Evolutionary conservation across 2,888 invertebrate species (phyloP).

Genomic region (Volucella zonaria): DNA sequence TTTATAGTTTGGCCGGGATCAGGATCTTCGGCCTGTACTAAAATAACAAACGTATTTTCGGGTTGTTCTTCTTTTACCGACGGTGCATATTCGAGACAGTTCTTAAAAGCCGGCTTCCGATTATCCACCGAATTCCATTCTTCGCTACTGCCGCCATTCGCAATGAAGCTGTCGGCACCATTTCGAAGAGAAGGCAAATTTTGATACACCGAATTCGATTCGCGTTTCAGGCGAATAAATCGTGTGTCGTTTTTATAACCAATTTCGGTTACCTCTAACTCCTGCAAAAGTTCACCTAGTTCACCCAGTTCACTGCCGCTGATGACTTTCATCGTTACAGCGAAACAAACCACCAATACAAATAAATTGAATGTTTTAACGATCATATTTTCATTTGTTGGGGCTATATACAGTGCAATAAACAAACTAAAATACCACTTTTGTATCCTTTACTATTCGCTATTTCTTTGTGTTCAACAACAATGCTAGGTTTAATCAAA

Average conservation of each 20-base stretch:
- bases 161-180: slow-evolving; percentile 64
- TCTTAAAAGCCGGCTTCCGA: slow-evolving; percentile 93
- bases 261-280: slow-evolving; percentile 42
- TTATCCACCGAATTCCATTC: slow-evolving; percentile 84
- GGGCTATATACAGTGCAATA: slow-evolving; percentile 5
- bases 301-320: slow-evolving; percentile 4
- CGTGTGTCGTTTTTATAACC: slow-evolving; percentile 73
- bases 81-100: slow-evolving; percentile 92
- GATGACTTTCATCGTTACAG: slow-evolving; percentile 28
- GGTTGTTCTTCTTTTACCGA: slow-evolving; percentile 91
- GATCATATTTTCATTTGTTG: slow-evolving; percentile 51
- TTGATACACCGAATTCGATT: slow-evolving; percentile 75
- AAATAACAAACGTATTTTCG: slow-evolving; percentile 88
- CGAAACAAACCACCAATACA: slow-evolving; percentile 35
- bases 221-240: slow-evolving; percentile 72
- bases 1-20: slow-evolving; percentile 91
- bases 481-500: neutral
- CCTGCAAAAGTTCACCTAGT: too few species aligned
- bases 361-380: slow-evolving; percentile 27
- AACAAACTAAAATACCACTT: neutral
- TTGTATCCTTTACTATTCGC: slow-evolving; percentile 13
- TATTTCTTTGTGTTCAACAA: slow-evolving; percentile 23
- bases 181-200: slow-evolving; percentile 74
- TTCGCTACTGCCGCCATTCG: slow-evolving; percentile 73
- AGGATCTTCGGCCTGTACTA: slow-evolving; percentile 82